Conservation (phyloP, 2,888 invertebrate species). For the Pyrrhosoma nymphula region DNA sequence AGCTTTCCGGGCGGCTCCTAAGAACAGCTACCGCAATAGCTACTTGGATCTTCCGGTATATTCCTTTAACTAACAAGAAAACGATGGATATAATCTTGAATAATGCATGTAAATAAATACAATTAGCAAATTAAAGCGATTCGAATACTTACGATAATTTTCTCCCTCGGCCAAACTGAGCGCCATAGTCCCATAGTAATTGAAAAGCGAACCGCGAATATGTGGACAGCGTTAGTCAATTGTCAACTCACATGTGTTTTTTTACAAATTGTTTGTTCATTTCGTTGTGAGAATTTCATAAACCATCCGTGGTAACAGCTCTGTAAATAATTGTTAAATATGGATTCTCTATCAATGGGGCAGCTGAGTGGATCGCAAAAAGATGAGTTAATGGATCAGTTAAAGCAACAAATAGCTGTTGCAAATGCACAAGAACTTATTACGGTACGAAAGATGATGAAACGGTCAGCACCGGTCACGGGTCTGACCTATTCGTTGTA, state of each 20-base stretch:
- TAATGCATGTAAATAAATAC: too few species aligned
- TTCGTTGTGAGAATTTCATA: background rate
- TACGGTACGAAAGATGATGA: constrained; percentile 81
- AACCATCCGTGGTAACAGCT: background rate
- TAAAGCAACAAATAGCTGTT: constrained; percentile 96
- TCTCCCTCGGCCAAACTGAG: background rate
- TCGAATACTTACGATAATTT: constrained; percentile 9
- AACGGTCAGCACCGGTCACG: constrained; percentile 48
- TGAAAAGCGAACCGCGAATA: background rate
- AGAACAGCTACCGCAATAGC: constrained; percentile 32
- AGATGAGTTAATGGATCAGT: constrained; percentile 95
- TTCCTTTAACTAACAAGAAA: background rate
- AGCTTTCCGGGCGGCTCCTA: background rate
- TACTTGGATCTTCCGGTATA: background rate
- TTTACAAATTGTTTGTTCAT: background rate
- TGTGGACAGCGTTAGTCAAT: background rate
- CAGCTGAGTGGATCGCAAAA: constrained; percentile 85
- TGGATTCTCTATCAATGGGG: constrained; percentile 82
- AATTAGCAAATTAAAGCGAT: background rate
- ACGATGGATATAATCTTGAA: too few species aligned
- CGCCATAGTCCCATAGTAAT: background rate
- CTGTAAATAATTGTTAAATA: constrained; percentile 75
- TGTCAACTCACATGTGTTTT: background rate
- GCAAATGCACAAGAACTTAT: constrained; percentile 96
- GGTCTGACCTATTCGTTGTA: background rate